A percentile compares a stretch with the other conserved stretches of the same genome.
These are phyloP conservation scores for Botrylloides violaceus DNA, from an alignment of 23 tunicate genomes.

Conservation along the genomic window DNA sequence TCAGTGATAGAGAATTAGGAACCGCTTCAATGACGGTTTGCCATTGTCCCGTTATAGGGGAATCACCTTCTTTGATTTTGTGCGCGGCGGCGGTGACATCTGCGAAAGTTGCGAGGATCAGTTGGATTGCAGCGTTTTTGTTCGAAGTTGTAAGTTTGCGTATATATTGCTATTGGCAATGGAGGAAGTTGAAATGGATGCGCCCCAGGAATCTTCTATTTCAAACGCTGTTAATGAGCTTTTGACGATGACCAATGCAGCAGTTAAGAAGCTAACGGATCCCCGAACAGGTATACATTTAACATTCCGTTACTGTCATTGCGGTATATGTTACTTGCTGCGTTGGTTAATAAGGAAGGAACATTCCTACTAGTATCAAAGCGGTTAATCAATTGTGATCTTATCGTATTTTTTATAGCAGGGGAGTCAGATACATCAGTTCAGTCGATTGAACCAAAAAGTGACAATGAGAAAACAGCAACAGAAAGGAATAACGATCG, in stretches of 20 bases:
- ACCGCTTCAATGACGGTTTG: not conserved
- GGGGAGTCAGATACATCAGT: too few relatives aligned
- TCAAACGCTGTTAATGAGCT: conserved; percentile 22
- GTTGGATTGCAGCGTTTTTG: too few relatives aligned
- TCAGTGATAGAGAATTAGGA: too few relatives aligned
- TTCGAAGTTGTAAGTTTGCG: not conserved
- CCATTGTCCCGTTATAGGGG: not conserved
- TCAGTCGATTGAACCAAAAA: not conserved
- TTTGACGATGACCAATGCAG: conserved; percentile 14
- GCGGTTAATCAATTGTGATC: too few relatives aligned
- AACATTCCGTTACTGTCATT: not conserved
- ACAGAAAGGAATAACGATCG: not conserved
- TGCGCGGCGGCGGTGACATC: too few relatives aligned
- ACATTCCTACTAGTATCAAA: too few relatives aligned
- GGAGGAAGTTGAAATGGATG: not conserved
- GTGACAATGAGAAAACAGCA: not conserved
- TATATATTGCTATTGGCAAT: too few relatives aligned
- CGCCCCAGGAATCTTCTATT: not conserved
- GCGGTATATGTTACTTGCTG: not conserved
- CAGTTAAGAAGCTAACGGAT: conserved; percentile 24
- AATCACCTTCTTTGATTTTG: not conserved
- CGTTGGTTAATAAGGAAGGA: too few relatives aligned
- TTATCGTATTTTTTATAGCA: too few relatives aligned
- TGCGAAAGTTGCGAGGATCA: not conserved
- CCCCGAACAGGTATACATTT: not conserved